Base-by-base conservation (phyloP, 2,113 vertebrate genomes). In the Pollimyrus isidori region DNA sequence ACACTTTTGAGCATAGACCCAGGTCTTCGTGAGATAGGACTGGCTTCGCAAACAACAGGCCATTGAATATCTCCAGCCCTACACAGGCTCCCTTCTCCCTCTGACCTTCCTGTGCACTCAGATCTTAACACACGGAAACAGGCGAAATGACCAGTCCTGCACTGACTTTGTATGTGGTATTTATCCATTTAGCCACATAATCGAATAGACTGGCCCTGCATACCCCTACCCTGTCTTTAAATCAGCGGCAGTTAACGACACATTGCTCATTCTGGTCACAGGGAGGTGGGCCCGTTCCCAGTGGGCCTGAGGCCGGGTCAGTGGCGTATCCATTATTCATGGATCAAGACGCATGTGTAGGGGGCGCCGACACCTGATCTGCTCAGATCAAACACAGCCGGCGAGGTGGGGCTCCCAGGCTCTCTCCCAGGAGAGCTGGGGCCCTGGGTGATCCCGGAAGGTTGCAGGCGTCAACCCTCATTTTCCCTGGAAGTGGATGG, bases 261-360 rank as follows among this genome's bases (percentile, higher is more conserved):
- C 94, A 95, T 96, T 95, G 93, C 93, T 93, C 94, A 96, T 96
- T 95, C 95, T 88, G 92, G 93, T 95, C 95, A 95, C 92, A 93
- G 92, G 88, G 86, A 91, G 76, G 93, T 93, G 91, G 93, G 91
- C 50, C 93, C 91, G 91, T 93, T 94, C 95, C 94, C 94, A 89
- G 88, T 90, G 93, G 94, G 92, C 92, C 92, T 90, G 91, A 91
- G 91, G 92, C 94, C 5, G 21, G 65, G 65, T 90, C 92, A 89
- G 83, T 94, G 92, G 93, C 93, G 92, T 92, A 95, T 96, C 92
- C 93, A 96, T 96, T 95, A 96, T 96, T 96, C 95, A 95, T 96
- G 91, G 89, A 92, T 95, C 94, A 94, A 94, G 93, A 91, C 94
- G 93, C 92, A 93, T 94, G 95, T 95, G 94, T 95, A 94, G 93